Evolutionary conservation across 2,797 vertebrate genomes (phyloP).

Genomic region (Galagoides demidoff): DNA sequence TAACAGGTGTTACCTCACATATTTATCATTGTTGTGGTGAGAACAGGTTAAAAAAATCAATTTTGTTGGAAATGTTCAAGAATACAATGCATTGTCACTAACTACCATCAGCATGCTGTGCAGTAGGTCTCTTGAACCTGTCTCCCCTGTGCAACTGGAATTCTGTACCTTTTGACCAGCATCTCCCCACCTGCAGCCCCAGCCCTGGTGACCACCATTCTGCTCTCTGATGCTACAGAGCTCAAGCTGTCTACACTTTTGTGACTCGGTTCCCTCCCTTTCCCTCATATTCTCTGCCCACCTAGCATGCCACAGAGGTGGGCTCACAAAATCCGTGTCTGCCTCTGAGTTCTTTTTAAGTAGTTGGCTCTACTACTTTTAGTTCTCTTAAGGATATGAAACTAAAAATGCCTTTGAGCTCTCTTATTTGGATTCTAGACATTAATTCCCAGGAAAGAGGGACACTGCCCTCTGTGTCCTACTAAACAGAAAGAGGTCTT

Average conservation of each 20-base stretch:
- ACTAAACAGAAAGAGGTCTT: not conserved
- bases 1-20: not conserved
- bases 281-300: not conserved
- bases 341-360: not conserved
- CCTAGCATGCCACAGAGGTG: not conserved
- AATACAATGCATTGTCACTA: not conserved
- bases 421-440: not conserved
- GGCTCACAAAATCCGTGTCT: not conserved
- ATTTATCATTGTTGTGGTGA: no score
- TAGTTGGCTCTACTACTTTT: not conserved
- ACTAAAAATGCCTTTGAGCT: not conserved
- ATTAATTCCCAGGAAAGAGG: no score
- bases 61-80: not conserved
- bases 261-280: not conserved
- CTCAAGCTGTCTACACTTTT: not conserved
- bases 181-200: no score
- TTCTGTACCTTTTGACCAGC: not conserved
- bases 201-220: not conserved
- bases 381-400: not conserved
- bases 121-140: no score
- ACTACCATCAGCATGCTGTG: accelerated
- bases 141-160: not conserved
- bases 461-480: not conserved
- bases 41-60: not conserved
- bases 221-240: not conserved